Conservation (phyloP, 1,140 invertebrate species). For the Chionoecetes opilio region DNA sequence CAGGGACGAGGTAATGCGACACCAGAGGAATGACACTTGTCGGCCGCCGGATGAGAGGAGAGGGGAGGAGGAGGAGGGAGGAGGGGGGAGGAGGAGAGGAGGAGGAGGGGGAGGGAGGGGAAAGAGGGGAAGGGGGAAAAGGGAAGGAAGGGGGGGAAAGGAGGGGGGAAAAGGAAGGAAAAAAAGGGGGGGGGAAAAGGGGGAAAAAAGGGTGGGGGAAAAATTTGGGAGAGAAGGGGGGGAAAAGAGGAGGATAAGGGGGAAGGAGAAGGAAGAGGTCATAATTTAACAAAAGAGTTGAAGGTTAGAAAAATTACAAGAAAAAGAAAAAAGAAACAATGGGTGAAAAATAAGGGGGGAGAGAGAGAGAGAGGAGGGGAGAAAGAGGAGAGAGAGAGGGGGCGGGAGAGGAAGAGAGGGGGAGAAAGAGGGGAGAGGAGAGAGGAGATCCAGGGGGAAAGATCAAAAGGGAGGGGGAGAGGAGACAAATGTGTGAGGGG, state of each 20-base stretch:
- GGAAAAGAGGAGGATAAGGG: neutral
- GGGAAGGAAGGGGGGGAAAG: neutral
- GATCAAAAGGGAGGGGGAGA: neutral
- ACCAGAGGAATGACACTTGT: slow-evolving; percentile 65
- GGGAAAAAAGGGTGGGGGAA: neutral
- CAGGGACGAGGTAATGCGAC: slow-evolving; percentile 47
- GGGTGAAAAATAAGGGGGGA: slow-evolving; percentile 30
- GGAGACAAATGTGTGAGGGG: slow-evolving; percentile 25
- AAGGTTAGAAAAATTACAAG: neutral
- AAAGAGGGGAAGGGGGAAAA: neutral
- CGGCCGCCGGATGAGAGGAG: slow-evolving; percentile 42
- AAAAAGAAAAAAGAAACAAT: slow-evolving; percentile 28
- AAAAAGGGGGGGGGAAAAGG: neutral
- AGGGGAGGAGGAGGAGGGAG: slow-evolving; percentile 37
- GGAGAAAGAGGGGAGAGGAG: neutral
- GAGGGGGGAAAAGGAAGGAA: neutral
- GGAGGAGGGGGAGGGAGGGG: neutral
- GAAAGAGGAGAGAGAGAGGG: slow-evolving; percentile 9
- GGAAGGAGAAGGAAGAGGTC: neutral
- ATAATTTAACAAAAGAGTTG: slow-evolving; percentile 9
- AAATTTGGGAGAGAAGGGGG: neutral
- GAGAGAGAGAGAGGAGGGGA: slow-evolving; percentile 47
- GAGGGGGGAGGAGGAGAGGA: neutral
- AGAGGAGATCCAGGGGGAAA: slow-evolving; percentile 5
- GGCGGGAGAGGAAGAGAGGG: neutral